Evolutionary conservation across 2,888 invertebrate genomes (phyloP), one percentile per base, ranked within the genome.

Genomic region (Mystacides longicornis): DNA sequence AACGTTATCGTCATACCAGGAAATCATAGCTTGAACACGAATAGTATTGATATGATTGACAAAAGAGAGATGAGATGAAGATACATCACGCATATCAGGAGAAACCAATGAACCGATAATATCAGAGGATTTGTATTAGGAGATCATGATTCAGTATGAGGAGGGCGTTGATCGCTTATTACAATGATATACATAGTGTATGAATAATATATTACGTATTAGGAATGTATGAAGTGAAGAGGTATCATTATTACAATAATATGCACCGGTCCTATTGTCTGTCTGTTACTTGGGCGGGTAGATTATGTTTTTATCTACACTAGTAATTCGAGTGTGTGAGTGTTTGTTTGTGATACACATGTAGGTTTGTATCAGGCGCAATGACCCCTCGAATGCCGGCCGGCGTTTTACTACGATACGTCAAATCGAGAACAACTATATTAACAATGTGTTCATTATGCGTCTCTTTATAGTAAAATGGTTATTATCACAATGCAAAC

Each of bases 161-260:
- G 37, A 37, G 37, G 37, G 37, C 37, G 37, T 37, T 37, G 37
- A 37, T 37, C 37, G 37, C 37, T 37, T 27, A 27, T 27, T 11
- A 27, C 5, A 27, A 27, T 27, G 11, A 27, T 11, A 27, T 11
- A 27, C 5, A 27, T 7, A 11, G 27, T n/a, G 14, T 16, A 37
- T 37, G 37, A 37, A 37, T 37, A 37, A 37, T 37, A 37, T 37
- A 37, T 37, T 37, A 37, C 37, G 37, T 37, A 37, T 37, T 37
- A 37, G 37, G 37, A 37, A 37, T 37, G 37, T 37, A 37, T 37
- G 16, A 37, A 37, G 37, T 37, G 37, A 37, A 37, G 37, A 37
- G 37, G 37, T 37, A 37, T 37, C 37, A 37, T 37, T 37, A 37
- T 37, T 37, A 37, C 14, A n/a, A 37, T 3, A 16, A 37, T 37